phyloP scores from a whole-genome alignment of 2,113 vertebrate genomes.

The Psittacula cyanocephala region DNA sequence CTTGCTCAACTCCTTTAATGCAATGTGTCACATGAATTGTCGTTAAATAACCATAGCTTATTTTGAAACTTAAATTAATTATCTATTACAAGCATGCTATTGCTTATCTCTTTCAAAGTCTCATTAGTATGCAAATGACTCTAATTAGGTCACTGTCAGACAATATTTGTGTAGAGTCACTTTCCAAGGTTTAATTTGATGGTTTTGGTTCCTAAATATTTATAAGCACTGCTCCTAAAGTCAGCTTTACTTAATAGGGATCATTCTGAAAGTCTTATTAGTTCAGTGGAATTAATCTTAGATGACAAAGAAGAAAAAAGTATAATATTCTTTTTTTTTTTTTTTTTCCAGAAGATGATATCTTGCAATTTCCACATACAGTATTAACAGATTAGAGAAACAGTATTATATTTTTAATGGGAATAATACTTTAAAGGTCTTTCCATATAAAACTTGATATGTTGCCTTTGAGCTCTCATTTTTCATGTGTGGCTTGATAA shows the following conservation, averaged over 20 bases:
- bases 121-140: conserved; percentile 81
- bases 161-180: conserved; percentile 74
- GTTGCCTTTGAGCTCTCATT: not conserved
- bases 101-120: conserved; percentile 77
- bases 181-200: conserved; percentile 68
- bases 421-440: not conserved
- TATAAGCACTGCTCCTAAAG: conserved; percentile 62
- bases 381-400: not conserved
- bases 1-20: conserved; percentile 66
- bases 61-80: conserved; percentile 82
- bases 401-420: not conserved
- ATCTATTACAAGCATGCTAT: conserved; percentile 77
- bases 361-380: conserved; percentile 14
- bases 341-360: not conserved
- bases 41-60: conserved; percentile 75
- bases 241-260: conserved; percentile 76
- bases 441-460: not conserved
- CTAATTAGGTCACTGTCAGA: conserved; percentile 83
- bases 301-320: conserved; percentile 26
- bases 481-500: not conserved
- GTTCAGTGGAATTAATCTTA: conserved; percentile 63
- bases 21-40: conserved; percentile 70
- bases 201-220: conserved; percentile 60
- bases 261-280: conserved; percentile 67
- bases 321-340: not conserved